Evolutionary conservation across 2,888 invertebrate species (phyloP).

Genomic region (Subacronicta megacephala): DNA sequence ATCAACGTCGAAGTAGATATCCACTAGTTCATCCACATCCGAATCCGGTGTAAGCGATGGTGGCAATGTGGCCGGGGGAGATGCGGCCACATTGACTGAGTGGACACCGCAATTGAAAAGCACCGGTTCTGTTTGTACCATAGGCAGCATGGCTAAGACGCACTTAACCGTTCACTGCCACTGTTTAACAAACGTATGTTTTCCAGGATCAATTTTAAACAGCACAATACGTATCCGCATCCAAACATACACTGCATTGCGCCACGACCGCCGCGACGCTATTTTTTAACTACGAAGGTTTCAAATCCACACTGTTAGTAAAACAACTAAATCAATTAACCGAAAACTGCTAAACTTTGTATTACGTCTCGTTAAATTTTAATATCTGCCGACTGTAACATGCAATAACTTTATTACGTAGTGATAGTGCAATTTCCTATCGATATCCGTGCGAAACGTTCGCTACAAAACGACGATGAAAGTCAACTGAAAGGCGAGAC

Average conservation of each 20-base stretch:
- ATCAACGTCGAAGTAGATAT: constrained; percentile 87
- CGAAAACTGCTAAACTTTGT: constrained; percentile 47
- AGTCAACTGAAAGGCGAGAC: constrained; percentile 90
- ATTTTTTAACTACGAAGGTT: constrained; percentile 69
- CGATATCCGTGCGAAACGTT: constrained; percentile 88
- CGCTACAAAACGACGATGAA: constrained; percentile 89
- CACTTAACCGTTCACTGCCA: constrained; percentile 74
- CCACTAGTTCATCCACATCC: constrained; percentile 84
- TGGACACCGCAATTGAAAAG: constrained; percentile 82
- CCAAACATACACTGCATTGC: constrained; percentile 89
- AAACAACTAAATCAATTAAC: constrained; percentile 50
- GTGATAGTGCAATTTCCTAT: constrained; percentile 87
- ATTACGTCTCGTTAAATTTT: constrained; percentile 60
- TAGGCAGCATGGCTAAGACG: constrained; percentile 84
- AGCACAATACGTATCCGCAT: constrained; percentile 82
- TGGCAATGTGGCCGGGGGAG: constrained; percentile 83
- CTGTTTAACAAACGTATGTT: constrained; percentile 72
- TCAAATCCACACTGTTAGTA: constrained; percentile 64
- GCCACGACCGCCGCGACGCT: constrained; percentile 85
- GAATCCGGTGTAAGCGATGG: constrained; percentile 85
- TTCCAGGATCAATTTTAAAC: constrained; percentile 75
- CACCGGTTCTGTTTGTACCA: constrained; percentile 85
- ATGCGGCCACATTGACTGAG: constrained; percentile 75
- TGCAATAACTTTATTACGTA: constrained; percentile 85
- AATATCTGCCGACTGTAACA: constrained; percentile 68